A percentile compares a stretch with the other conserved stretches of the same genome.
These are phyloP conservation scores for Phaetusa simplex DNA, from an alignment of 2,113 vertebrate species.

Conservation along the genomic window DNA sequence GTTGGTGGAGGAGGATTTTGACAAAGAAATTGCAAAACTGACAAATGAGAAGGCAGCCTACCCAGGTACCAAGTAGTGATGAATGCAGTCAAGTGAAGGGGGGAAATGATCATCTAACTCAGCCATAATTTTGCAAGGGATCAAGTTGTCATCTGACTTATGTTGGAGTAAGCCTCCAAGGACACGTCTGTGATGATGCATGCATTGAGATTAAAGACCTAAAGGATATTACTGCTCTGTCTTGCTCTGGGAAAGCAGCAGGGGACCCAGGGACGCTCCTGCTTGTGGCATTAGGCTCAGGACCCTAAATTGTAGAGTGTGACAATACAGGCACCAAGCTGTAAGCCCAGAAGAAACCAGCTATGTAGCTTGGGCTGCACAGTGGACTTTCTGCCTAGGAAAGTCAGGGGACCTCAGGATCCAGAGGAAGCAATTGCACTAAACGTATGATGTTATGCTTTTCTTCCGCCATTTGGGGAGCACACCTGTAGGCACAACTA, in stretches of 20 bases:
- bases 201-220: neutral
- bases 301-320: neutral
- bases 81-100: neutral
- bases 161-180: neutral
- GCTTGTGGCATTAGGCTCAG: neutral
- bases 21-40: neutral
- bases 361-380: neutral
- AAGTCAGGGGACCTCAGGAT: neutral
- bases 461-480: neutral
- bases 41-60: neutral
- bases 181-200: neutral
- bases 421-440: neutral
- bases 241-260: neutral
- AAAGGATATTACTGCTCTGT: neutral
- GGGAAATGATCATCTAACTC: neutral
- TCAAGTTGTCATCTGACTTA: neutral
- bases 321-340: neutral
- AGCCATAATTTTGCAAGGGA: neutral
- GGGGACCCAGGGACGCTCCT: neutral
- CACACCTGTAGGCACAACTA: neutral
- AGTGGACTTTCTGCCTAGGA: neutral
- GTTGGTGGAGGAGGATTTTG: neutral
- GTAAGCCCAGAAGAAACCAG: neutral
- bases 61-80: neutral
- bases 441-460: neutral